A percentile compares a stretch with the other conserved stretches of the same genome.
Evolutionary conservation across 2,113 vertebrate genomes (phyloP).

Genomic region (Chaetops frenatus): DNA sequence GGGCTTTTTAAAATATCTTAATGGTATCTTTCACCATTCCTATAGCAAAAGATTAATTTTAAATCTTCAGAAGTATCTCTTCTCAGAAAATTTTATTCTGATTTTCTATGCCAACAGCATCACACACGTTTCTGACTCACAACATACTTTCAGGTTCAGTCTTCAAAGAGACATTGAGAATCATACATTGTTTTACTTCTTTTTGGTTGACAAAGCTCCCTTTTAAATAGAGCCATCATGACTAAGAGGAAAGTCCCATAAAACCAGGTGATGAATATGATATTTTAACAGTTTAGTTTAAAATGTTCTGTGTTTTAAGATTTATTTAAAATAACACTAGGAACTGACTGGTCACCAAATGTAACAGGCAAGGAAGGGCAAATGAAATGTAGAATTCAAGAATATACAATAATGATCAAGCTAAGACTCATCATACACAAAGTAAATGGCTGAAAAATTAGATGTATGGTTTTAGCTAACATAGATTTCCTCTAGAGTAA

Average conservation of each 20-base stretch:
- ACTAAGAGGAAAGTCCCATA: background rate
- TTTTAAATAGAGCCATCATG: background rate
- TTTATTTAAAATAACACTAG: background rate
- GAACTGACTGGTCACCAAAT: background rate
- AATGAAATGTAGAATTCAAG: background rate
- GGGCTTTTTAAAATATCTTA: background rate
- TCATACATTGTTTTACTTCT: background rate
- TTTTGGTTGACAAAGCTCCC: background rate
- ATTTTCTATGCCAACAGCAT: background rate
- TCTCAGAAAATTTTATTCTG: background rate
- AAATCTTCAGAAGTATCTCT: background rate
- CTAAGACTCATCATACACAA: background rate
- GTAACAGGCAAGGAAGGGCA: background rate
- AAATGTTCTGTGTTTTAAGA: background rate
- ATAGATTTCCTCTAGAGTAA: background rate
- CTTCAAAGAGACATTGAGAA: background rate
- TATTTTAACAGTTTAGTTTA: background rate
- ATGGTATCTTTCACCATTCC: background rate
- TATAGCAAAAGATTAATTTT: background rate
- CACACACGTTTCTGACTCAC: background rate
- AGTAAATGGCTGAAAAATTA: background rate
- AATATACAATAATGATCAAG: background rate
- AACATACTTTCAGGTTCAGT: background rate
- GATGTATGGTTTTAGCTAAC: background rate
- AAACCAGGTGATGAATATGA: background rate